Evolutionary conservation across 2,888 invertebrate genomes (phyloP).

Genomic region (Meandrusa payeni): DNA sequence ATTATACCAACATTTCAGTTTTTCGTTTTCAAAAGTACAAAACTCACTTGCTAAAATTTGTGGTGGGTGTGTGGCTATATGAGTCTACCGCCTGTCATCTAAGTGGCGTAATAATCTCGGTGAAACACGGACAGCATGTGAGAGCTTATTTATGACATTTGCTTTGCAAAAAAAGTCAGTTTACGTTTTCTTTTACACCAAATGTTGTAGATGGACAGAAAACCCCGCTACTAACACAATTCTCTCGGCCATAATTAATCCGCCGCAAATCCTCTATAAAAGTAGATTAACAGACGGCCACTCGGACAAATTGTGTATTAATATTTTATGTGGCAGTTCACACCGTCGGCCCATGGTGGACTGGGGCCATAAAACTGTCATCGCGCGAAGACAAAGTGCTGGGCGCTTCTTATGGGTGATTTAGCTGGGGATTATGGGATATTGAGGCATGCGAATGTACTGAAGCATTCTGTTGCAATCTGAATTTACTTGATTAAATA

Average conservation of each 20-base stretch:
- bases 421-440: constrained; percentile 65
- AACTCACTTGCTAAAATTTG: too few species aligned
- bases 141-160: too few species aligned
- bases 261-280: constrained; percentile 61
- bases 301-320: constrained; percentile 80
- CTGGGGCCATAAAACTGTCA: constrained; percentile 70
- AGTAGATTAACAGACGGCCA: constrained; percentile 72
- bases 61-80: too few species aligned
- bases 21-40: too few species aligned
- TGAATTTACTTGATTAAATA: constrained; percentile 17
- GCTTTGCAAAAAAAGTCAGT: too few species aligned
- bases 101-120: too few species aligned
- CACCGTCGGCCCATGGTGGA: constrained; percentile 47
- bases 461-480: constrained; percentile 11
- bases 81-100: too few species aligned
- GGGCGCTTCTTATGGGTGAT: constrained; percentile 70
- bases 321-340: constrained; percentile 74
- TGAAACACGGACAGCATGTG: too few species aligned
- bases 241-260: constrained; percentile 55
- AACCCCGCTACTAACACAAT: constrained; percentile 24
- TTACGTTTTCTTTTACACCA: too few species aligned
- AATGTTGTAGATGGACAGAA: too few species aligned
- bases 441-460: constrained; percentile 33
- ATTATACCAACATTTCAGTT: too few species aligned
- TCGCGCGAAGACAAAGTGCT: constrained; percentile 65